Percentiles rank a stretch among this genome's conserved stretches.
These are phyloP conservation scores for Caenorhabditis sp. DNA, from an alignment of 2,888 invertebrate genomes.

Conservation along the genomic window DNA sequence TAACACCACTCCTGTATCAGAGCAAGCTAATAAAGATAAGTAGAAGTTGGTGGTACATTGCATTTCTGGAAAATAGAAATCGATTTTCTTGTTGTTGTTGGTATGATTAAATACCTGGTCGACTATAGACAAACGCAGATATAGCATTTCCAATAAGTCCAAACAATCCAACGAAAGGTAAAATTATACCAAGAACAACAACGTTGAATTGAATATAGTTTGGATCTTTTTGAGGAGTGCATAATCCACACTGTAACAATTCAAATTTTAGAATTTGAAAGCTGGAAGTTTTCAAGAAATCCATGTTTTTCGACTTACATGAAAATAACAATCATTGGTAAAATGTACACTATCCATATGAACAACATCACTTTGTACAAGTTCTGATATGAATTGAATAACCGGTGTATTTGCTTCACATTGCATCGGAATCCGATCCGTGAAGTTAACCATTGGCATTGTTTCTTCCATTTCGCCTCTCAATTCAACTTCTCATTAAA, in stretches of 20 bases:
- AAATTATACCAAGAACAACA: slow-evolving; percentile 63
- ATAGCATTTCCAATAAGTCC: slow-evolving; percentile 67
- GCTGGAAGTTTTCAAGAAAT: too few species aligned
- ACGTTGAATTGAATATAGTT: slow-evolving; percentile 61
- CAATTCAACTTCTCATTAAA: background rate
- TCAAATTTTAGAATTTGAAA: background rate
- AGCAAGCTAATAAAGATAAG: slow-evolving; percentile 65
- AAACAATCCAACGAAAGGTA: slow-evolving; percentile 65
- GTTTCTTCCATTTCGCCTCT: background rate
- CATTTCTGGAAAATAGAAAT: slow-evolving; percentile 64
- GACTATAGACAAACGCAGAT: slow-evolving; percentile 67
- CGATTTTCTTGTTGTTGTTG: background rate
- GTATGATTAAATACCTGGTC: slow-evolving; percentile 48
- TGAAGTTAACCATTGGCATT: background rate
- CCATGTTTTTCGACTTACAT: background rate
- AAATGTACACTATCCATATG: background rate
- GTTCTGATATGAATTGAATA: background rate
- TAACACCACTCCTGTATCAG: slow-evolving; percentile 63
- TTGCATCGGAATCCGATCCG: background rate
- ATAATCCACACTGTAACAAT: slow-evolving; percentile 47
- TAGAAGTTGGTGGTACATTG: slow-evolving; percentile 66
- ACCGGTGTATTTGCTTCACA: background rate
- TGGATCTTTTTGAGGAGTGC: slow-evolving; percentile 40
- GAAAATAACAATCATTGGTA: background rate
- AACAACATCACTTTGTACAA: background rate